Evolutionary conservation across 2,888 invertebrate genomes (phyloP), one percentile per base, ranked within the genome.

Genomic region (Trypoxylon attenuatum): DNA sequence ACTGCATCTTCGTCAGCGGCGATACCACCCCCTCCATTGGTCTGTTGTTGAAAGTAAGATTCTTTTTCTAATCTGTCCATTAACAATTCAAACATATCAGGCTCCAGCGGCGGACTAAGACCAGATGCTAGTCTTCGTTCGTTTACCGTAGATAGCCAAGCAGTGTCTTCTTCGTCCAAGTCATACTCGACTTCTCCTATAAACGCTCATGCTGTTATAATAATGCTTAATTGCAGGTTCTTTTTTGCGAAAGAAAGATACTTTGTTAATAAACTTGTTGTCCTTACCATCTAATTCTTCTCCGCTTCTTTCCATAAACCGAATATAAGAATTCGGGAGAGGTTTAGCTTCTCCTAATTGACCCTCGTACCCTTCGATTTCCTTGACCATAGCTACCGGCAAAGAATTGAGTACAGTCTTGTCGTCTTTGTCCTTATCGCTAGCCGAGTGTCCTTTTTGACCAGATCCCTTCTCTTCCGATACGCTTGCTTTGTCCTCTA

Each of bases 61-160:
- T 98, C 98, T 87, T 99, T 99, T 84, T 99, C 99, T 76, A 99
- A 89, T 56, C 98, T 91, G 87, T 99, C 99, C 97, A 99, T 98
- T 1, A 99, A 88, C n/a, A 96, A 87, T 86, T 99, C 99, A 84
- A 99, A 91, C 0, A 94, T 94, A 82, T 97, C 96, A 21, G 96
- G 94, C 38, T 93, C 92, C n/a, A 99, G 93, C 0, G 91, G 89
- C 2, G 92, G 91, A 16, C 76, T 76, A 25, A 96, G 85, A 1
- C 92, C 92, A 52, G 92, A 91, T 39, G 92, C 91, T 53, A 91
- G 89, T 46, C 99, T 90, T 74, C 92, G 91, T 77, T 95, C 94
- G 86, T 99, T 99, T 73, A 97, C 93, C 54, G 96, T 90, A 27
- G 92, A 90, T 63, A 99, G 88, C 98, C 98, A 99, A 0, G 96